Base-by-base conservation (phyloP, 2,888 invertebrate genomes). In the Arge pagana region DNA sequence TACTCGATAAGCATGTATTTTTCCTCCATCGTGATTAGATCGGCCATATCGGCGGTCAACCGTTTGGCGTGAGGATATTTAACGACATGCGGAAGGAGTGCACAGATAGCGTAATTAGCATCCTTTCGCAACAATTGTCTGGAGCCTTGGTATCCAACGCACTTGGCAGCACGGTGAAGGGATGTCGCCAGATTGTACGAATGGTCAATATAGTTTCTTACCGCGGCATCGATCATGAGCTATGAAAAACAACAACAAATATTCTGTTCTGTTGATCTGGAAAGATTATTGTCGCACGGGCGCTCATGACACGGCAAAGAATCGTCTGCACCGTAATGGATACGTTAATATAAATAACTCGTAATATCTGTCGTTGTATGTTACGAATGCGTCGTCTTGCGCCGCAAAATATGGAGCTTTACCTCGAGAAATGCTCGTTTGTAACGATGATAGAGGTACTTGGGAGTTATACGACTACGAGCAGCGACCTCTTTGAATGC, bases 41-140 rank as follows among this genome's bases (percentile, higher is more conserved):
- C 78, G 0, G 85, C 83, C 35, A 87, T 81, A 67, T 87, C 86
- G 56, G 82, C 81, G 39, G 90, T 81, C 58, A 90, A 82, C 1
- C 80, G 79, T 30, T 81, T 81, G 0, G 84, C 80, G 64, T 81
- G 79, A 2, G 80, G 82, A 64, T 79, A 79, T 57, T 75, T 83
- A 21, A 82, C 81, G 1, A 84, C 76, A 69, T 85, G 74, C 30
- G 86, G 78, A 67, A 84, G 77, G 63, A 87, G 78, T 75, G 82
- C 80, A 1, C 88, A 86, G 6, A 90, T 74, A 16, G 88, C 80
- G 60, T 87, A 81, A 48, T 86, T 84, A 30, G 85, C 83, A 63
- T 90, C 88, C 68, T 87, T 86, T 0, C 81, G 80, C 50, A 88
- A 79, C 50, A 88, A 87, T 66, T 89, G 86, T 65, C 85, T 82